Percentiles rank a stretch among this genome's conserved stretches.
These are phyloP conservation scores for Pseudomugil gertrudae DNA, from an alignment of 2,797 vertebrate genomes.

Conservation along the genomic window DNA sequence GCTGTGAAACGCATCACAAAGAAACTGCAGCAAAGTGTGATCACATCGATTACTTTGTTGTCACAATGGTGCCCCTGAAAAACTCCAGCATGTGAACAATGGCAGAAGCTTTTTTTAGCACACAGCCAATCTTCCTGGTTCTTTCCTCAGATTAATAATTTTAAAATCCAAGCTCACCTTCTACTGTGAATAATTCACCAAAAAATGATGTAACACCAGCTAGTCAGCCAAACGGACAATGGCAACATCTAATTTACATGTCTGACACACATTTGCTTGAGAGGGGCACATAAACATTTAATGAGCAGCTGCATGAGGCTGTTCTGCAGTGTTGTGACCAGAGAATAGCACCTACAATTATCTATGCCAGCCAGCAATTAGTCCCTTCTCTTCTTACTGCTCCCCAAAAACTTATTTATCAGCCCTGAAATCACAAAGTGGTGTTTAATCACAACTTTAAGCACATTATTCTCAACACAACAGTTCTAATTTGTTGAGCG, in stretches of 20 bases:
- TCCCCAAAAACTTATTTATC: conserved; percentile 61
- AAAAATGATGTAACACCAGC: conserved; percentile 21
- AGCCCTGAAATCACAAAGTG: conserved; percentile 42
- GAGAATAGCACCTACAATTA: conserved; percentile 70
- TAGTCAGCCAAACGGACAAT: conserved; percentile 26
- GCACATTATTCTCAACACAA: conserved; percentile 13
- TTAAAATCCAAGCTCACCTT: conserved; percentile 17
- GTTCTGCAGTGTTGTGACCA: conserved; percentile 55
- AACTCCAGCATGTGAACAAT: conserved; percentile 15
- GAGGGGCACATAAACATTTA: conserved; percentile 42
- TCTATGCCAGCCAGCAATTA: conserved; percentile 71
- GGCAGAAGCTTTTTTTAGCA: background rate
- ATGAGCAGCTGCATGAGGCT: conserved; percentile 48
- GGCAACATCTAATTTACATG: conserved; percentile 38
- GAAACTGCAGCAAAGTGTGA: background rate
- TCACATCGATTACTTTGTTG: background rate
- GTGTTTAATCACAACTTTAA: conserved; percentile 47
- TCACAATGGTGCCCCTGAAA: no score
- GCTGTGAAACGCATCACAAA: conserved; percentile 10
- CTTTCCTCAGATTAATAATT: conserved; percentile 18
- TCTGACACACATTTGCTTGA: conserved; percentile 39
- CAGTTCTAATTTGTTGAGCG: conserved; percentile 1
- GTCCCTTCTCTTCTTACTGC: conserved; percentile 40
- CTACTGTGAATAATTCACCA: conserved; percentile 11
- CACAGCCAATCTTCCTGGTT: background rate